Evolutionary conservation across 2,113 vertebrate genomes (phyloP), one percentile per base, ranked within the genome.

Genomic region (Vulpes vulpes): DNA sequence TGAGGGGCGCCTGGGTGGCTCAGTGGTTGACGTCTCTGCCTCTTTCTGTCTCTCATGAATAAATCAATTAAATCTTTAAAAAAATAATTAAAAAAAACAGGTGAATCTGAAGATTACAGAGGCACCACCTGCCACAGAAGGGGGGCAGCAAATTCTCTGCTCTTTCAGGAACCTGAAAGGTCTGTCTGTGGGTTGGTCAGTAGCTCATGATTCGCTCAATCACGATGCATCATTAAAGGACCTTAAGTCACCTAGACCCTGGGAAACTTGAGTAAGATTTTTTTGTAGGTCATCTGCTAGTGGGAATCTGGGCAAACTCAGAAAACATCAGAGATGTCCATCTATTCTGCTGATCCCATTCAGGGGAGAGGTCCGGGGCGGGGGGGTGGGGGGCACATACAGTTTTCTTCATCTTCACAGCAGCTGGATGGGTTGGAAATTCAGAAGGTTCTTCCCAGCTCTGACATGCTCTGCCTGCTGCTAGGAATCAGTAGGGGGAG

Each of bases 121-220:
- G 19, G 62, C 62, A 22, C 55, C 2, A 2, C 15, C 8, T 8
- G 2, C 20, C 32, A 2, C 43, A 27, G 22, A 35, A 59, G 2
- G 1, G 10, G 5, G 30, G 30, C 0, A 5, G 79, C 0, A 0
- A 15, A 8, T 51, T 64, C 22, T 67, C 20, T 5, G 32, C 65
- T 67, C 14, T 67, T 84, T 25, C 27, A 27, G 8, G 27, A 16
- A 22, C 22, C 67, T 6, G 19, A 55, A 11, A 38, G 16, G 5
- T 59, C 23, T 11, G 1, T 0, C 23, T 11, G 1, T 0, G 12
- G 35, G 32, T 25, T 65, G 43, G 32, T 17, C 16, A 1, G 7
- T 15, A 57, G 6, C 71, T 32, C 30, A 35, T 3, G 4, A 20
- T 69, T 67, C 57, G 55, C 22, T 73, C 55, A 23, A 32, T 22